phyloP scores from a whole-genome alignment of 2,113 vertebrate genomes.

The Coptodon rendalli region DNA sequence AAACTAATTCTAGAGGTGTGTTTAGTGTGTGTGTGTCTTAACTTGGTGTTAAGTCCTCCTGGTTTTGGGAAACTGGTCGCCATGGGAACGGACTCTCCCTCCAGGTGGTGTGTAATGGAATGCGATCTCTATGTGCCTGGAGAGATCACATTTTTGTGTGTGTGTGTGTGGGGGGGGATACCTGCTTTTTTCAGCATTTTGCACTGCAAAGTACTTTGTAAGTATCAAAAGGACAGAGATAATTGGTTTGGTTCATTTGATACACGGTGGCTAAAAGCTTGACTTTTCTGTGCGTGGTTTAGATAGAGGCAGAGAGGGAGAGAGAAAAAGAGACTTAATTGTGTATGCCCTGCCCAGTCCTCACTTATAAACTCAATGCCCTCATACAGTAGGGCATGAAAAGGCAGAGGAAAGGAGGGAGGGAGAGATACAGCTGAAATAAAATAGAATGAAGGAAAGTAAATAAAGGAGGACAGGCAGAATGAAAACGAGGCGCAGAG shows the following conservation, averaged over 20 bases:
- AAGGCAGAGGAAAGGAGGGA: constrained; percentile 18
- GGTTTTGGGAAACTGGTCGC: constrained; percentile 42
- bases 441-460: constrained; percentile 15
- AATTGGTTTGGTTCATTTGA: constrained; percentile 38
- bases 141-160: not conserved
- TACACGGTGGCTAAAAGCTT: constrained; percentile 10
- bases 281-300: constrained; percentile 1
- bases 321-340: constrained; percentile 22
- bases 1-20: not conserved
- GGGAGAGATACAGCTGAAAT: constrained; percentile 20
- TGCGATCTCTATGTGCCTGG: constrained; percentile 43
- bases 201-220: constrained; percentile 8
- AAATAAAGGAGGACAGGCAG: constrained; percentile 35
- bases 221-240: constrained; percentile 36
- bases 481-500: not conserved
- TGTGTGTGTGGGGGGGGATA: not conserved
- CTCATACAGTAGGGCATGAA: constrained; percentile 43
- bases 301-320: not conserved
- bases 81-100: constrained; percentile 48
- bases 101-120: constrained; percentile 61
- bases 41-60: constrained; percentile 19
- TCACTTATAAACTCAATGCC: constrained; percentile 57
- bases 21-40: constrained; percentile 9
- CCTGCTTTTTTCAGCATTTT: constrained; percentile 15
- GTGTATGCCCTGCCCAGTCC: constrained; percentile 51